Conservation (phyloP, 2,888 invertebrate genomes). For the Hirtodrosophila cameraria region DNA sequence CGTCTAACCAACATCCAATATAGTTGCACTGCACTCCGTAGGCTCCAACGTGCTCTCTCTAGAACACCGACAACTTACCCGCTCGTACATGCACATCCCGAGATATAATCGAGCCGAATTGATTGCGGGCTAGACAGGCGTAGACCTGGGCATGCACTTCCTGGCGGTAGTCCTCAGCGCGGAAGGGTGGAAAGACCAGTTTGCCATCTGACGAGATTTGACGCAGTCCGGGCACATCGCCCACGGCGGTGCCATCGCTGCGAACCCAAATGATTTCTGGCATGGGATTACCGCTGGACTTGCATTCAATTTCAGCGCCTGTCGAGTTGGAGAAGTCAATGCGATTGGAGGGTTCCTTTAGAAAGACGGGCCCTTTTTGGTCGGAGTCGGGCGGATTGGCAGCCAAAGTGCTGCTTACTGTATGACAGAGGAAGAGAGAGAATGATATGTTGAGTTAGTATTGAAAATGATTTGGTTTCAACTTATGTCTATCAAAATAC, state of each 20-base stretch:
- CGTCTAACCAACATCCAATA: slow-evolving; percentile 14
- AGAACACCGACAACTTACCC: slow-evolving; percentile 87
- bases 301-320: slow-evolving; percentile 96
- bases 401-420: slow-evolving; percentile 66
- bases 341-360: slow-evolving; percentile 95
- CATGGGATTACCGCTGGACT: slow-evolving; percentile 94
- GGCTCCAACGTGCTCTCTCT: slow-evolving; percentile 51
- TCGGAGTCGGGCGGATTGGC: slow-evolving; percentile 87
- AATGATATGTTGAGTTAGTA: slow-evolving; percentile 18
- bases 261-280: slow-evolving; percentile 97
- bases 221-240: slow-evolving; percentile 94
- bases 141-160: slow-evolving; percentile 97
- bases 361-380: slow-evolving; percentile 94
- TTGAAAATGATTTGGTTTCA: too few relatives aligned
- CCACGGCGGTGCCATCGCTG: slow-evolving; percentile 95
- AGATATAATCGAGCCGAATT: slow-evolving; percentile 95
- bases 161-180: slow-evolving; percentile 96
- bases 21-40: slow-evolving; percentile 56
- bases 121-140: slow-evolving; percentile 95
- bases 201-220: slow-evolving; percentile 96
- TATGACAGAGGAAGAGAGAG: background rate
- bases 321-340: slow-evolving; percentile 97
- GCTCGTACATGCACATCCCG: slow-evolving; percentile 97
- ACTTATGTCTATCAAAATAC: too few relatives aligned
- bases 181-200: slow-evolving; percentile 96